Evolutionary conservation across 2,113 vertebrate species (phyloP).

Genomic region (Antechinus stuartii): DNA sequence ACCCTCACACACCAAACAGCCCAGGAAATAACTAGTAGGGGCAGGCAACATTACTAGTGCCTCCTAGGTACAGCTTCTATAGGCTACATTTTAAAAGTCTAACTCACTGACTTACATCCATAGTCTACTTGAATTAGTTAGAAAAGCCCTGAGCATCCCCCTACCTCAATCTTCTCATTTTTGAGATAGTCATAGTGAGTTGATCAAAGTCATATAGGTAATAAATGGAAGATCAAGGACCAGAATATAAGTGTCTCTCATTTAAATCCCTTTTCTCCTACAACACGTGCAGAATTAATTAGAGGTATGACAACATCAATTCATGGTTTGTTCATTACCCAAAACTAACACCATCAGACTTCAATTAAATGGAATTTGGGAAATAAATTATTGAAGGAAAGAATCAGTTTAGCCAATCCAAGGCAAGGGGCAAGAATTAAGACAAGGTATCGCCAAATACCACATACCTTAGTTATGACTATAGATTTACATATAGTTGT

Average conservation of each 20-base stretch:
- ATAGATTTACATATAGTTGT: background rate
- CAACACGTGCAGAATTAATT: background rate
- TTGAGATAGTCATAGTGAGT: background rate
- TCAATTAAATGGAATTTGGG: conserved; percentile 44
- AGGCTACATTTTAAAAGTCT: background rate
- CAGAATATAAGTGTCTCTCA: background rate
- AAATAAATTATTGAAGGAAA: conserved; percentile 32
- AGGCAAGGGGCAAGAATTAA: background rate
- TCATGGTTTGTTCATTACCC: background rate
- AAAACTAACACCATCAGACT: conserved; percentile 25
- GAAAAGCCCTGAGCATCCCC: background rate
- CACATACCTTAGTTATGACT: conserved; percentile 1
- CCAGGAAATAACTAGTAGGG: background rate
- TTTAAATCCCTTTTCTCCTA: background rate
- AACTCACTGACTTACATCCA: background rate
- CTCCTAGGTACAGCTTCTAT: background rate
- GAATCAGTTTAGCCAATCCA: background rate
- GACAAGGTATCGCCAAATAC: background rate
- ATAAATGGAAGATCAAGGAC: background rate
- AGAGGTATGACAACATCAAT: background rate
- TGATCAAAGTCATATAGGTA: background rate
- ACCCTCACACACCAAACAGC: no score
- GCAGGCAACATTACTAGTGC: background rate
- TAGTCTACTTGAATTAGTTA: background rate
- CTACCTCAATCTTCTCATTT: background rate